Percentiles rank a stretch among this genome's conserved stretches.
Conservation (phyloP, 1,140 invertebrate genomes). For the Lucilia sericata region DNA sequence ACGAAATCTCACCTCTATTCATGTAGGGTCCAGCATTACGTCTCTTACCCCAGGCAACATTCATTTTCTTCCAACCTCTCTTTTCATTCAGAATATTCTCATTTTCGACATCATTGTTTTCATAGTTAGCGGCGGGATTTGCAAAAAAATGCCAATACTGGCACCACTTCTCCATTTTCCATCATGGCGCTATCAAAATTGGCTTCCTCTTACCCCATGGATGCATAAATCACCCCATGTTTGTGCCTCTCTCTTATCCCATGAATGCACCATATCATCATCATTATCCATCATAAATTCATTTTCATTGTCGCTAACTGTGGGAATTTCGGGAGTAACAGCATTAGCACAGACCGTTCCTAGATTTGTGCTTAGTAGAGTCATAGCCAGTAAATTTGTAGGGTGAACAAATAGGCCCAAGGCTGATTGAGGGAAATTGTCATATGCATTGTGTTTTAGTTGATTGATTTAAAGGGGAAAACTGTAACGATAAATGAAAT, state of each 20-base stretch:
- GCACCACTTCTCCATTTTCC: conserved; percentile 29
- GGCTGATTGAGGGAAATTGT: background rate
- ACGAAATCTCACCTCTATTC: conserved; percentile 69
- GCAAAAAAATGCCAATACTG: conserved; percentile 37
- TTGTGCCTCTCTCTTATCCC: background rate
- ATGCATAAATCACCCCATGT: conserved; percentile 69
- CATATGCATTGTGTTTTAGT: background rate
- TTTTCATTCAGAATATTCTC: conserved; percentile 67
- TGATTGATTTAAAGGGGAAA: background rate
- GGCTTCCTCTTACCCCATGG: conserved; percentile 74
- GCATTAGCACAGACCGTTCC: background rate
- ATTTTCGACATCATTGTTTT: conserved; percentile 42
- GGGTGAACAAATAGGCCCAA: background rate
- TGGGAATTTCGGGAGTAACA: conserved; percentile 1
- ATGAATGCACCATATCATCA: background rate
- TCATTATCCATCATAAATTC: conserved; percentile 28
- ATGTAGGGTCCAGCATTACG: conserved; percentile 70
- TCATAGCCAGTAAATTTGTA: background rate
- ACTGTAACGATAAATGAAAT: too few relatives aligned
- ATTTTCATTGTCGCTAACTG: conserved; percentile 19
- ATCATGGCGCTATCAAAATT: conserved; percentile 33
- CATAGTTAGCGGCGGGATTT: background rate
- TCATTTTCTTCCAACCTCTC: conserved; percentile 74
- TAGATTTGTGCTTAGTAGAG: background rate
- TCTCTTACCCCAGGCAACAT: conserved; percentile 76